Conservation (phyloP, 2,113 vertebrate genomes). For the Eleginops maclovinus region DNA sequence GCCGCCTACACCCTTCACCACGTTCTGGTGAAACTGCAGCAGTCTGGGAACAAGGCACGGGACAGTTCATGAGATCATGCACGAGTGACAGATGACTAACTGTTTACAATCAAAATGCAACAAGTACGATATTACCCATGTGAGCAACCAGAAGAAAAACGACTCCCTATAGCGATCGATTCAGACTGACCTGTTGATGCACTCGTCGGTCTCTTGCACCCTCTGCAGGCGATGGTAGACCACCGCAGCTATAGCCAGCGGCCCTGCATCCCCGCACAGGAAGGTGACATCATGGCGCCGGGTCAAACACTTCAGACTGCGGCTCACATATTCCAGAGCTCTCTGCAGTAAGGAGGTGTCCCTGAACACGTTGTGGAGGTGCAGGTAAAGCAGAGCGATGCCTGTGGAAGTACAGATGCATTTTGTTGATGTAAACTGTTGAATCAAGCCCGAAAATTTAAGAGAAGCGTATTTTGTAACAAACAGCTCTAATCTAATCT, state of each 20-base stretch:
- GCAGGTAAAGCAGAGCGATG: slow-evolving; percentile 93
- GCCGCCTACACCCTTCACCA: slow-evolving; percentile 82
- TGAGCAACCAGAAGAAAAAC: not conserved
- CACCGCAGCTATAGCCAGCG: slow-evolving; percentile 91
- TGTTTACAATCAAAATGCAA: not conserved
- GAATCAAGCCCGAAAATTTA: no score
- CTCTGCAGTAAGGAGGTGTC: slow-evolving; percentile 88
- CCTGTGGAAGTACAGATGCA: slow-evolving; percentile 79
- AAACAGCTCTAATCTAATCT: no score
- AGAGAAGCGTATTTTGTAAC: no score
- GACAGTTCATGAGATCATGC: no score
- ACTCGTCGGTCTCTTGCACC: slow-evolving; percentile 89
- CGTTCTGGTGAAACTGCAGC: slow-evolving; percentile 84
- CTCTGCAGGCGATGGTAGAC: slow-evolving; percentile 88
- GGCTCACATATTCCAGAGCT: slow-evolving; percentile 87
- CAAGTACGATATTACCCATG: not conserved
- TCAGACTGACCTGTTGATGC: slow-evolving; percentile 86
- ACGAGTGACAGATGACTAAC: not conserved
- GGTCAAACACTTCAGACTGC: slow-evolving; percentile 87
- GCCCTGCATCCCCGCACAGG: slow-evolving; percentile 93
- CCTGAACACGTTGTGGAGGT: slow-evolving; percentile 89
- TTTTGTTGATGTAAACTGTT: no score
- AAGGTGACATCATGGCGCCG: slow-evolving; percentile 92
- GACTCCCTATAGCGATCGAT: not conserved
- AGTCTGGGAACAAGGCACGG: slow-evolving; percentile 80